Evolutionary conservation across 2,113 vertebrate species (phyloP).

Genomic region (Myrmophylax atrothorax): DNA sequence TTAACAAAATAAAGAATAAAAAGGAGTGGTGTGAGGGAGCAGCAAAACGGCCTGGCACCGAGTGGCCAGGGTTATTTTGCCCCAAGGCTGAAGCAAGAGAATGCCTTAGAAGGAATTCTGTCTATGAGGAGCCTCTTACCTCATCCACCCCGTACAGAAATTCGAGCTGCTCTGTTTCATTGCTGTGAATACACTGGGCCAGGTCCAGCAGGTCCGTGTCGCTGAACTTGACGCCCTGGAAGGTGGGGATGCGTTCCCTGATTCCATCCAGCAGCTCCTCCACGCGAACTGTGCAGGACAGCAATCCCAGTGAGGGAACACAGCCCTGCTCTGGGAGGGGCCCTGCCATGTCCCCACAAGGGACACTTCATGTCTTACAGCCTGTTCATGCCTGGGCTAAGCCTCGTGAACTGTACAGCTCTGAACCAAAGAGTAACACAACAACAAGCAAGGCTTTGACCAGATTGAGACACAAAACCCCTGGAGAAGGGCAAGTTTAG

Average conservation of each 20-base stretch:
- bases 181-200: conserved; percentile 82
- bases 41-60: not conserved
- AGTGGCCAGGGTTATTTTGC: not conserved
- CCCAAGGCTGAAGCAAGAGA: not conserved
- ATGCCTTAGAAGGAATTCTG: not conserved
- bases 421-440: not conserved
- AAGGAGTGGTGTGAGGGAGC: not conserved
- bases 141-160: conserved; percentile 92
- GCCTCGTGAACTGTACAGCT: not conserved
- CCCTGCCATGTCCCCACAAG: not conserved
- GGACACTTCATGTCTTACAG: not conserved
- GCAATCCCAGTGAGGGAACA: not conserved
- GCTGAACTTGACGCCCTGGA: conserved; percentile 91
- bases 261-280: conserved; percentile 86
- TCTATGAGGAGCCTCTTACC: conserved; percentile 72
- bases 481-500: not conserved
- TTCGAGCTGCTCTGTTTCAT: conserved; percentile 68
- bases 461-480: not conserved
- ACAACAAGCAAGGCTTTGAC: not conserved
- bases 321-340: not conserved
- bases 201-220: conserved; percentile 88
- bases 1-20: not conserved
- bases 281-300: conserved; percentile 77
- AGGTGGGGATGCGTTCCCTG: conserved; percentile 84
- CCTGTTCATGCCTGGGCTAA: not conserved